Evolutionary conservation across 2,888 invertebrate genomes (phyloP).

Genomic region (Serripes groenlandicus): DNA sequence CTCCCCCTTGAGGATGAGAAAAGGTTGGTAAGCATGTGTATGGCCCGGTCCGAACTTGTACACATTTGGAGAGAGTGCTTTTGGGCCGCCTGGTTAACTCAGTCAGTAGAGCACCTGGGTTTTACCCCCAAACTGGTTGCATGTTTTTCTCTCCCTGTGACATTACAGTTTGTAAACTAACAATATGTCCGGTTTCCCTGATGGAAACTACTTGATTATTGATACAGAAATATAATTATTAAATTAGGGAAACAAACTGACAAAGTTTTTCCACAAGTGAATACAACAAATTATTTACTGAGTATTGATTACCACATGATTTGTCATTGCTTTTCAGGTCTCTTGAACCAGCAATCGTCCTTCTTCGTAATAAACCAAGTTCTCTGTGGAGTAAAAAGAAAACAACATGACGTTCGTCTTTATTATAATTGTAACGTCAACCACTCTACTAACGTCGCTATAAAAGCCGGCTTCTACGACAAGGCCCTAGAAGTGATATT

Average conservation of each 20-base stretch:
- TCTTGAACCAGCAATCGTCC: constrained; percentile 54
- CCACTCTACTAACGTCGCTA: too few species aligned
- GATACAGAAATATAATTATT: background rate
- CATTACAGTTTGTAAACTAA: background rate
- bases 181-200: background rate
- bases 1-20: too few species aligned
- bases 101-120: too few species aligned
- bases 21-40: too few species aligned
- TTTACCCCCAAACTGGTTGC: background rate
- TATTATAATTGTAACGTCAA: too few species aligned
- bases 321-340: background rate
- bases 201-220: background rate
- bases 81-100: too few species aligned
- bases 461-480: too few species aligned
- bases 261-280: background rate
- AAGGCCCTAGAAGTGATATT: too few species aligned
- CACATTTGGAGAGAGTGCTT: too few species aligned
- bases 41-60: too few species aligned
- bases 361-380: constrained; percentile 75
- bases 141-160: background rate
- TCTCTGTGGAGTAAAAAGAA: constrained; percentile 72
- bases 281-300: too few species aligned
- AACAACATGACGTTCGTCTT: too few species aligned
- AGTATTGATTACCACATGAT: constrained; percentile 29
- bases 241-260: background rate